Evolutionary conservation across 2,888 invertebrate genomes (phyloP), one percentile per base, ranked within the genome.

Genomic region (Catotricha subobsoleta): DNA sequence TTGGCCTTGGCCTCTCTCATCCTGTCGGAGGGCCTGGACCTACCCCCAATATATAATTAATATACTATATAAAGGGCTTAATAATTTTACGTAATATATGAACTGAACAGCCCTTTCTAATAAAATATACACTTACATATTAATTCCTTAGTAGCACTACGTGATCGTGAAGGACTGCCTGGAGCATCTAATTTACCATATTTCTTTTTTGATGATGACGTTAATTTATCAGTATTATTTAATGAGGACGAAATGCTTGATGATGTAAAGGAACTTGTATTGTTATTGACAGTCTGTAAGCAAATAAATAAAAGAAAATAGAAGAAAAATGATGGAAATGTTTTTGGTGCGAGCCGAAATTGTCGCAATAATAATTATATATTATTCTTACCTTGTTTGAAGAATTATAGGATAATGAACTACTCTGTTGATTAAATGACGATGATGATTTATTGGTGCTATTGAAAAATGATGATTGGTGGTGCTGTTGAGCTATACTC

Each of bases 111-210:
- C n/a, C n/a, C n/a, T n/a, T n/a, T n/a, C n/a, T n/a, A n/a, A n/a
- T n/a, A n/a, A n/a, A n/a, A n/a, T n/a, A n/a, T n/a, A n/a, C 10
- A 69, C 74, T 74, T 67, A 84, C 83, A 67, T 53, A 81, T 76
- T 49, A 91, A 65, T 67, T 91, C 90, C 66, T 88, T 88, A 2
- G 90, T 91, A 25, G 87, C 74, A 57, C 82, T 88, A 51, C 90
- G 74, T 23, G 90, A 90, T 59, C 90, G 69, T 2, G 84, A 83
- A 1, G 86, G 83, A 43, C 84, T 76, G 50, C 83, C 83, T 0
- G 81, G 79, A 80, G 84, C 47, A 78, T 67, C 60, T 68, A 75
- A 47, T 47, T 67, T 67, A 41, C 77, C 80, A 56, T 81, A 81
- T 52, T 75, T 76, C 54, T 73, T 75, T 49, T 65, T 65, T 18